Conservation (phyloP, 2,113 vertebrate genomes). For the Loxodonta africana region DNA sequence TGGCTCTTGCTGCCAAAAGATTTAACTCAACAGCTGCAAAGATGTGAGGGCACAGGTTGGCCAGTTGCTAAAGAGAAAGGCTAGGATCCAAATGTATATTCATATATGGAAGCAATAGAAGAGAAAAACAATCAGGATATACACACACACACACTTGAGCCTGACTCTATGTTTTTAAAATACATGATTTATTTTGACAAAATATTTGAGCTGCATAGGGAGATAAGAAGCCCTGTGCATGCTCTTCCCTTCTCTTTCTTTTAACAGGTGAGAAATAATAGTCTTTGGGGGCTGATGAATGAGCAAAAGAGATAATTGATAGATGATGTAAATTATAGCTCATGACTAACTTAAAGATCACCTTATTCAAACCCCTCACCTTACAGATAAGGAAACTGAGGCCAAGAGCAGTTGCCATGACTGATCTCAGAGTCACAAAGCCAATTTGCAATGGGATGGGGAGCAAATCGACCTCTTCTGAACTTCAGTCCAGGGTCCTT, state of each 20-base stretch:
- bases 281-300: neutral
- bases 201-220: neutral
- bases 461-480: conserved; percentile 31
- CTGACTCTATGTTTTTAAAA: neutral
- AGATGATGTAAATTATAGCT: neutral
- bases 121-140: neutral
- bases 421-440: neutral
- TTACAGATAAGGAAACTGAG: conserved; percentile 71
- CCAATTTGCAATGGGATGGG: conserved; percentile 53
- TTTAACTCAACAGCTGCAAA: neutral
- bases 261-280: neutral
- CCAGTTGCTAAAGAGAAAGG: neutral
- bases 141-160: neutral
- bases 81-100: neutral
- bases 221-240: neutral
- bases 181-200: neutral
- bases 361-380: neutral
- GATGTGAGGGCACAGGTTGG: neutral
- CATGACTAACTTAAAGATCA: neutral
- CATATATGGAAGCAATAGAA: neutral
- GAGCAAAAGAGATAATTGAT: neutral
- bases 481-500: conserved; percentile 29
- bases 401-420: neutral
- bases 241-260: neutral
- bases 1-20: neutral